Percentiles rank a stretch among this genome's conserved stretches.
phyloP scores from a whole-genome alignment of 2,113 vertebrate species.

The Notothenia coriiceps region DNA sequence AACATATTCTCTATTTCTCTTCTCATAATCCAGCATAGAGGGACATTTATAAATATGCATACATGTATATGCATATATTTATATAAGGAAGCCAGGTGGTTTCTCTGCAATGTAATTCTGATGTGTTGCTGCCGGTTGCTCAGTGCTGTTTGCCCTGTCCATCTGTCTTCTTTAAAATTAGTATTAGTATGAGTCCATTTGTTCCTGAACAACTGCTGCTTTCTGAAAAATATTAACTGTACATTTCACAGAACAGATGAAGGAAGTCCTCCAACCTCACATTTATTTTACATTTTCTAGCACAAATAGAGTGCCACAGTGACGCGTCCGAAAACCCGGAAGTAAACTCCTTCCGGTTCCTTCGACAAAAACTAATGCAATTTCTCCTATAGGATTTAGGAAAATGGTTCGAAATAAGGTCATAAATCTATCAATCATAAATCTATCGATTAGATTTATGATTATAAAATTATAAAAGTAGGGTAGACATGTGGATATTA shows the following conservation, averaged over 20 bases:
- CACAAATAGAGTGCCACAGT: not conserved
- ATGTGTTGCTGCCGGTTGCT: slow-evolving; percentile 48
- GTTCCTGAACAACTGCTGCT: slow-evolving; percentile 47
- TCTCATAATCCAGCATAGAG: slow-evolving; percentile 36
- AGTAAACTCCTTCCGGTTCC: too few relatives aligned
- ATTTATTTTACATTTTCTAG: slow-evolving; percentile 16
- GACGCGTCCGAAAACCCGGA: too few relatives aligned
- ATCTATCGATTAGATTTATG: too few relatives aligned
- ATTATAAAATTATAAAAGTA: too few relatives aligned
- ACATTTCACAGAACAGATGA: slow-evolving; percentile 17
- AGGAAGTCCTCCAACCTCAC: not conserved
- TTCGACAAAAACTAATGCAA: too few relatives aligned
- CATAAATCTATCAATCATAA: too few relatives aligned
- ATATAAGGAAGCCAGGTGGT: slow-evolving; percentile 46
- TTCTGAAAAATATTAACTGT: slow-evolving; percentile 10
- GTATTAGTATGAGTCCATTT: slow-evolving; percentile 53
- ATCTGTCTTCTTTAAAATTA: slow-evolving; percentile 63
- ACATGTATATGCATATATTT: slow-evolving; percentile 5
- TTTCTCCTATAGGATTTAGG: too few relatives aligned
- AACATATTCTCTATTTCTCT: slow-evolving; percentile 63
- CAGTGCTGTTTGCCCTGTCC: slow-evolving; percentile 46
- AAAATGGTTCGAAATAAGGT: too few relatives aligned
- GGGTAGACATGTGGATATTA: too few relatives aligned
- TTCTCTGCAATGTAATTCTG: slow-evolving; percentile 44
- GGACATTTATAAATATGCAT: slow-evolving; percentile 53